Percentiles rank a stretch among this genome's conserved stretches.
Conservation (phyloP, 2,797 vertebrate genomes). For the Myripristis jacobus region DNA sequence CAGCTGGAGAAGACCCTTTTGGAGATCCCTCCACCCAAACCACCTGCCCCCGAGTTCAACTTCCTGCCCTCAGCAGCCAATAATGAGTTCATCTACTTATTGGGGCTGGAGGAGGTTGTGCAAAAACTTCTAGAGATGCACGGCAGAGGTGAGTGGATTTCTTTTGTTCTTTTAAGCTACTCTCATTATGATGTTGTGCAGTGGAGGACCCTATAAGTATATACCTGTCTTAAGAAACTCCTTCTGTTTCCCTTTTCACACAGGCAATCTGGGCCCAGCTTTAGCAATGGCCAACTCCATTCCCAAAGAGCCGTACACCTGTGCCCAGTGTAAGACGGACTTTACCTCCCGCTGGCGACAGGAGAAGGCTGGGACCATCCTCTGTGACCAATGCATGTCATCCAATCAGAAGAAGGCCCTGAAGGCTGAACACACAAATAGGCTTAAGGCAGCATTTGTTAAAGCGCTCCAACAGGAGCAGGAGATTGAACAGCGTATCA, state of each 20-base stretch:
- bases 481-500: slow-evolving; percentile 95
- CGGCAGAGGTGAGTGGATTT: slow-evolving; percentile 83
- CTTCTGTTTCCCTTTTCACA: slow-evolving; percentile 33
- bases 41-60: slow-evolving; percentile 91
- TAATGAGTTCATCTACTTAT: slow-evolving; percentile 97
- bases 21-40: slow-evolving; percentile 95
- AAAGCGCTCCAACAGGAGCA: slow-evolving; percentile 98
- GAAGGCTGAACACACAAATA: slow-evolving; percentile 95
- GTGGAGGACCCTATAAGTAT: not conserved
- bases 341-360: slow-evolving; percentile 98
- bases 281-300: slow-evolving; percentile 64
- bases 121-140: slow-evolving; percentile 95
- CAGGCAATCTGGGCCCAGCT: slow-evolving; percentile 74
- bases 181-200: not conserved
- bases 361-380: slow-evolving; percentile 85
- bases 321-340: slow-evolving; percentile 95
- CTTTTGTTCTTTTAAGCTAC: rapidly evolving
- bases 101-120: slow-evolving; percentile 96
- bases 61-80: slow-evolving; percentile 97
- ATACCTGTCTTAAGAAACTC: not conserved
- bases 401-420: slow-evolving; percentile 95
- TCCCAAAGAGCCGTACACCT: slow-evolving; percentile 88
- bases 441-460: slow-evolving; percentile 96
- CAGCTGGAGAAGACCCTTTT: slow-evolving; percentile 96
- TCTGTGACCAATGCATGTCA: slow-evolving; percentile 97